phyloP scores from a whole-genome alignment of 2,888 invertebrate species.

The Cryptops parisi region DNA sequence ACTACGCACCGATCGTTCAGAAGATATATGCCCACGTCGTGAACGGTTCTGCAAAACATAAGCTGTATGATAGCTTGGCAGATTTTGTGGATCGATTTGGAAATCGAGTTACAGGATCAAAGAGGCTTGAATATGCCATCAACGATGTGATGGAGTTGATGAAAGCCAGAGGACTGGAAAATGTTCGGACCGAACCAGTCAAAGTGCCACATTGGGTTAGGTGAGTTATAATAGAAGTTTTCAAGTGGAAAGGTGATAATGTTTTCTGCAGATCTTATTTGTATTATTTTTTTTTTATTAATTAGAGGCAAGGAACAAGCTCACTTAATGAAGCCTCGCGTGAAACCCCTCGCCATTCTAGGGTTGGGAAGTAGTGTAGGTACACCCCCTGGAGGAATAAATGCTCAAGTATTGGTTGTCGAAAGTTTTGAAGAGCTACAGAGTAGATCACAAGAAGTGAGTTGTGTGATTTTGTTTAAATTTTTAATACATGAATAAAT shows the following conservation, averaged over 20 bases:
- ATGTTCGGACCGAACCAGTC: slow-evolving; percentile 33
- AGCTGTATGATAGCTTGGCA: slow-evolving; percentile 41
- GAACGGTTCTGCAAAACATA: slow-evolving; percentile 40
- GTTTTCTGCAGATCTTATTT: background rate
- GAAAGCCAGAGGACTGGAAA: slow-evolving; percentile 25
- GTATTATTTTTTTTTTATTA: no score
- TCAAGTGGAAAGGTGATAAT: background rate
- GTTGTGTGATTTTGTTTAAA: slow-evolving; percentile 12
- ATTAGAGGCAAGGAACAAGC: slow-evolving; percentile 51
- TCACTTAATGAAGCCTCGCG: slow-evolving; percentile 46
- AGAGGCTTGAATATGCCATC: slow-evolving; percentile 29
- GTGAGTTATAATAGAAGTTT: slow-evolving; percentile 9
- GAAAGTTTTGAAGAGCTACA: slow-evolving; percentile 49
- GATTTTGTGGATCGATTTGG: slow-evolving; percentile 39
- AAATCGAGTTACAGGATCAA: slow-evolving; percentile 26
- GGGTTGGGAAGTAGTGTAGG: slow-evolving; percentile 55
- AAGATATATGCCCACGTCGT: background rate
- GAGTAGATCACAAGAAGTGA: slow-evolving; percentile 37
- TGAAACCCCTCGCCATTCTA: slow-evolving; percentile 45
- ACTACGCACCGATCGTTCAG: no score
- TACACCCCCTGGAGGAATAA: slow-evolving; percentile 54
- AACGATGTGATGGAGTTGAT: slow-evolving; percentile 28
- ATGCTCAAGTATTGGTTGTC: slow-evolving; percentile 57
- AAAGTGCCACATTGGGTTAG: slow-evolving; percentile 18
- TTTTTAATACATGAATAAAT: no score